Base-by-base conservation (phyloP, 2,888 invertebrate species). In the Lepidochitona cinerea region DNA sequence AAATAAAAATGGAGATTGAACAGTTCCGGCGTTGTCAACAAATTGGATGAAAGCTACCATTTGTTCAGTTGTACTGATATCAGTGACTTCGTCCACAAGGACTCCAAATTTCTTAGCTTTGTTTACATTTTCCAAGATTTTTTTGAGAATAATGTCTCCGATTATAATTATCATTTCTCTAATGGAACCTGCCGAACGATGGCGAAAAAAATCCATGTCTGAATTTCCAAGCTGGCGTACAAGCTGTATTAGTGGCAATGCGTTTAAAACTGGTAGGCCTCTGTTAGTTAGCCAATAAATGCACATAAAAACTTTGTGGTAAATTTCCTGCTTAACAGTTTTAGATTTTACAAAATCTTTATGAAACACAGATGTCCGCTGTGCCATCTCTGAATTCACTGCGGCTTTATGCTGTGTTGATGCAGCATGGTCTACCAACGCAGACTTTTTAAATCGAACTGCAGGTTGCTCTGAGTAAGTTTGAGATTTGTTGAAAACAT, bases 331-430 rank as follows among this genome's bases (percentile, higher is more conserved):
- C 23, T n/a, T 9, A 9, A 54, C 54, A n/a, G 12, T 7, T 18
- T 23, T 6, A n/a, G 32, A 9, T 12, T 52, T n/a, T 9, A 3
- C 29, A 18, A 37, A 4, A 6, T 69, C 69, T 29, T 29, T 29
- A n/a, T 36, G 29, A 9, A 69, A 49, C 4, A 14, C 5, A 37
- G 52, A 52, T 4, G 35, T 32, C 5, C 49, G 6, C 9, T 41
- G 29, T 4, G 29, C 14, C 49, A 69, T 14, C 53, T 69, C 69
- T 23, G 18, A 32, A 9, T 23, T 6, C 2, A 69, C 32, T 49
- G 69, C 69, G 14, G 23, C 12, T 29, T 41, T 5, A 23, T 69
- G 69, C 52, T 69, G 69, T 23, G 49, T 23, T 36, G 69, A 37
- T 33, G 4, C 9, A 18, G 6, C 12, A 32, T 69, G 69, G 32